phyloP scores from a whole-genome alignment of 2,888 invertebrate species.

The Lycophotia porphyrea region DNA sequence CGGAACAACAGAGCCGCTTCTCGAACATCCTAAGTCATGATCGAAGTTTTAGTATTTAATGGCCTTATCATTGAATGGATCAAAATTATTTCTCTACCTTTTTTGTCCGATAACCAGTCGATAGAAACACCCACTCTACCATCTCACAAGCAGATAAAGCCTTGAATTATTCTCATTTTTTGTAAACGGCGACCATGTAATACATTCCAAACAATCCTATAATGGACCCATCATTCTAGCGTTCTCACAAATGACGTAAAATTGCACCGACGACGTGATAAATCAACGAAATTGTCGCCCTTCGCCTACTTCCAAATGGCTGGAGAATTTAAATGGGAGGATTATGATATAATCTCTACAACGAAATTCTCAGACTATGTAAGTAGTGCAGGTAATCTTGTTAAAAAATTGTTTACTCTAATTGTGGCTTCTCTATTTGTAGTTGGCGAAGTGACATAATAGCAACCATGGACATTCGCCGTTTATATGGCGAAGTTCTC shows the following conservation, averaged over 20 bases:
- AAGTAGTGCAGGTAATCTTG: conserved; percentile 24
- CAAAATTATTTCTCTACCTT: conserved; percentile 3
- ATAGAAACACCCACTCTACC: conserved; percentile 39
- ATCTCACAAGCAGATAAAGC: conserved; percentile 28
- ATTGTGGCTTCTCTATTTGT: conserved; percentile 4
- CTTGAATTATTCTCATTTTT: conserved; percentile 57
- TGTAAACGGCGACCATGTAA: conserved; percentile 70
- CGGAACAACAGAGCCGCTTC: not conserved
- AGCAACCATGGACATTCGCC: not conserved
- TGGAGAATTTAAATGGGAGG: conserved; percentile 42
- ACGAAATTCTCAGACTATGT: conserved; percentile 11
- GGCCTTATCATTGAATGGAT: not conserved
- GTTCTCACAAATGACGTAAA: conserved; percentile 65
- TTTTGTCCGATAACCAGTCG: conserved; percentile 32
- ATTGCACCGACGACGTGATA: conserved; percentile 53
- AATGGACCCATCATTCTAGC: conserved; percentile 59
- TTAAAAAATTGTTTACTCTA: not conserved
- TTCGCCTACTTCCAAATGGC: conserved; percentile 69
- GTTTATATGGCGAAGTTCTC: not conserved
- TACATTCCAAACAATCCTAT: conserved; percentile 68
- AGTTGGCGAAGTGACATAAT: not conserved
- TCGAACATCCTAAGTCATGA: not conserved
- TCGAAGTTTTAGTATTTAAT: not conserved
- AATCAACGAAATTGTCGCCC: conserved; percentile 70
- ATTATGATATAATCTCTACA: conserved; percentile 44